phyloP scores from a whole-genome alignment of 92 coral and sea anemone species.

The Palythoa heliodiscus region DNA sequence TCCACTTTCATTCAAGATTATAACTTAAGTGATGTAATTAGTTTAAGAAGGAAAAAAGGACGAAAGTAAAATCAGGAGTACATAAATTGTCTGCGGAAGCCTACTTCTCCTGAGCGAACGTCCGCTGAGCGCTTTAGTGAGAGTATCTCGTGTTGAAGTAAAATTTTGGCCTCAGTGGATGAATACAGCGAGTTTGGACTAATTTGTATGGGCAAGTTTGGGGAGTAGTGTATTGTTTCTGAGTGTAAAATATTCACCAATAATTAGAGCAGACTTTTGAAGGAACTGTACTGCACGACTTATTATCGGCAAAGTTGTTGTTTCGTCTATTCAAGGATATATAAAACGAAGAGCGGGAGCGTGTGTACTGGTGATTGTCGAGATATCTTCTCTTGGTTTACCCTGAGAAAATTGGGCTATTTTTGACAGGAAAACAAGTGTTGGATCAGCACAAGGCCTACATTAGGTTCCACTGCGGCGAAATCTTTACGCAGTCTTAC shows the following conservation, averaged over 20 bases:
- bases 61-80: constrained; percentile 33
- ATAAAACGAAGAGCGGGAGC: constrained; percentile 57
- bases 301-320: constrained; percentile 48
- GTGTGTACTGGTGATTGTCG: constrained; percentile 66
- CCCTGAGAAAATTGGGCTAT: constrained; percentile 61
- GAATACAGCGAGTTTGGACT: constrained; percentile 73
- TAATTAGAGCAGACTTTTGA: constrained; percentile 38
- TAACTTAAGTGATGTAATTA: neutral
- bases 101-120: constrained; percentile 47
- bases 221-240: constrained; percentile 53
- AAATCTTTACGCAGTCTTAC: constrained; percentile 66
- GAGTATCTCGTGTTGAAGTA: constrained; percentile 97
- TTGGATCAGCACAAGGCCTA: constrained; percentile 51
- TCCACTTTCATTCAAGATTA: neutral
- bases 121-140: constrained; percentile 77
- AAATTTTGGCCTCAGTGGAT: constrained; percentile 88
- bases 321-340: constrained; percentile 65
- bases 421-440: constrained; percentile 51
- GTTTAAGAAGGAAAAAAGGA: neutral
- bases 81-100: constrained; percentile 27
- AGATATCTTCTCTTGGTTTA: constrained; percentile 66
- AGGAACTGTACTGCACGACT: constrained; percentile 41
- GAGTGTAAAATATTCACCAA: constrained; percentile 34
- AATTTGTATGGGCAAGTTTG: constrained; percentile 74
- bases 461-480: constrained; percentile 67